These are phyloP conservation scores for Xenopus laevis DNA, from an alignment of 2,113 vertebrate genomes.

Conservation along the genomic window DNA sequence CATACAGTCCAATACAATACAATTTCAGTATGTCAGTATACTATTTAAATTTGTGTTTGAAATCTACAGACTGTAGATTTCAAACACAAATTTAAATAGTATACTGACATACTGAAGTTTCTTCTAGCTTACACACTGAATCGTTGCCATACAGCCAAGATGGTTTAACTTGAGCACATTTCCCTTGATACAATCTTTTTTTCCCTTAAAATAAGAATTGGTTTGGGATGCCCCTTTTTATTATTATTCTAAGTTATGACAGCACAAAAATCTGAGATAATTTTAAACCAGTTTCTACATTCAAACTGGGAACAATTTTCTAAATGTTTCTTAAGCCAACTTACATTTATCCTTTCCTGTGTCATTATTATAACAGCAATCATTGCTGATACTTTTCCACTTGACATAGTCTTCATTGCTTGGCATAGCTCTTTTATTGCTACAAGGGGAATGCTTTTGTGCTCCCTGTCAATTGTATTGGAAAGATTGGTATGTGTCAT, in stretches of 20 bases:
- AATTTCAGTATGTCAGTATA: too few species aligned
- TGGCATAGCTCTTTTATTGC: slow-evolving; percentile 27
- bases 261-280: slow-evolving; percentile 4
- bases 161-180: too few species aligned
- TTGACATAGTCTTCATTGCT: slow-evolving; percentile 36
- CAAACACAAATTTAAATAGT: too few species aligned
- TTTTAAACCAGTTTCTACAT: slow-evolving; percentile 16
- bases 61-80: too few species aligned
- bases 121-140: too few species aligned
- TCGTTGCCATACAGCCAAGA: too few species aligned
- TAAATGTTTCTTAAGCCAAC: slow-evolving; percentile 4
- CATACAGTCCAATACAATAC: too few species aligned
- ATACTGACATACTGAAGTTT: too few species aligned
- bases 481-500: slow-evolving; percentile 36
- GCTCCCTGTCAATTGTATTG: slow-evolving; percentile 27
- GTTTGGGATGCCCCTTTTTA: slow-evolving; percentile 1
- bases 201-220: slow-evolving; percentile 1
- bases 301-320: slow-evolving; percentile 37
- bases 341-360: slow-evolving; percentile 37
- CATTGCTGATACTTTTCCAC: slow-evolving; percentile 22
- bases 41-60: too few species aligned
- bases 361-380: slow-evolving; percentile 33
- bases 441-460: slow-evolving; percentile 28
- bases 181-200: slow-evolving; percentile 2
- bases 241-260: slow-evolving; percentile 12